These are phyloP conservation scores for Lutjanus erythropterus DNA, from an alignment of 2,113 vertebrate genomes.

Conservation along the genomic window DNA sequence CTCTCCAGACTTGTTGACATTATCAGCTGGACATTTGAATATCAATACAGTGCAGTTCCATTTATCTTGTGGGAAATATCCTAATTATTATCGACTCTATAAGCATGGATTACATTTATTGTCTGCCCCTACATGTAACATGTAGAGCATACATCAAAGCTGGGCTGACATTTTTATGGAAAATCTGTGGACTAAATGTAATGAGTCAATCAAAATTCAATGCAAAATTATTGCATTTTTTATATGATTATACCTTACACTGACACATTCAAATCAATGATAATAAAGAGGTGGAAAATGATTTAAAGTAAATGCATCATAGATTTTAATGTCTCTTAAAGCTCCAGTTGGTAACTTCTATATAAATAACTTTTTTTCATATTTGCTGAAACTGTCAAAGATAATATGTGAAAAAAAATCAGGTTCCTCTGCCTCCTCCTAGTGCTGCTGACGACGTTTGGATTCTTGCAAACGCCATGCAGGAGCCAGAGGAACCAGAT, in stretches of 20 bases:
- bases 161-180: conserved; percentile 14
- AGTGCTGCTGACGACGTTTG: too few relatives aligned
- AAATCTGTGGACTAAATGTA: conserved; percentile 20
- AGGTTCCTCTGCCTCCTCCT: too few relatives aligned
- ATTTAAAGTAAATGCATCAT: too few relatives aligned
- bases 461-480: too few relatives aligned
- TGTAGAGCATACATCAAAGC: conserved; percentile 1
- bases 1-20: conserved; percentile 28
- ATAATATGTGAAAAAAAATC: too few relatives aligned
- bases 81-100: conserved; percentile 1
- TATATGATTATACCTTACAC: conserved; percentile 2
- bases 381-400: too few relatives aligned
- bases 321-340: too few relatives aligned
- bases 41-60: conserved; percentile 22
- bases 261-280: conserved; percentile 20
- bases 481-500: too few relatives aligned
- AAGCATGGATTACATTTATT: conserved; percentile 15
- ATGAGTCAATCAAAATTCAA: conserved; percentile 12
- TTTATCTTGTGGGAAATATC: conserved; percentile 36
- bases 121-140: neutral
- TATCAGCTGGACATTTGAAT: conserved; percentile 56
- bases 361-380: too few relatives aligned
- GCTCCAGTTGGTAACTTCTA: too few relatives aligned
- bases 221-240: conserved; percentile 27
- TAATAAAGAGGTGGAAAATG: neutral